These are phyloP conservation scores for Enoplosus armatus DNA, from an alignment of 2,797 vertebrate species.

Conservation along the genomic window DNA sequence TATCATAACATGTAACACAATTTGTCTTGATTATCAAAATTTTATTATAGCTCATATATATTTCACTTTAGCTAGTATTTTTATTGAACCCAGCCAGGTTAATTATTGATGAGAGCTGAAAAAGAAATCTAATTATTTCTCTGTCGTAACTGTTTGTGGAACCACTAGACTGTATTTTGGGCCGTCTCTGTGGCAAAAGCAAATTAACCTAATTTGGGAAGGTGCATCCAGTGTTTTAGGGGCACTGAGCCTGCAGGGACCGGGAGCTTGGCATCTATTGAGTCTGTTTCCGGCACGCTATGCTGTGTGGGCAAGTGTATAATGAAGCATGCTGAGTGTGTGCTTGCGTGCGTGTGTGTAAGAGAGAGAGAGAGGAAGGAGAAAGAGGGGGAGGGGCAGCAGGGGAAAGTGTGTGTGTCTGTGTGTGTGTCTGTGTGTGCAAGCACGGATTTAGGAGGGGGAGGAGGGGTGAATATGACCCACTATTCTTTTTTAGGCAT, in stretches of 20 bases:
- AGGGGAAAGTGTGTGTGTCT: conserved; percentile 45
- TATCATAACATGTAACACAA: background rate
- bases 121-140: conserved; percentile 39
- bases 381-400: conserved; percentile 34
- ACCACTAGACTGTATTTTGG: conserved; percentile 51
- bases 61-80: conserved; percentile 32
- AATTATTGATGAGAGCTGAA: conserved; percentile 29
- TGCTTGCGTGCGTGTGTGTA: conserved; percentile 70
- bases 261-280: conserved; percentile 77
- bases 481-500: conserved; percentile 73
- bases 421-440: conserved; percentile 29
- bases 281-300: conserved; percentile 84
- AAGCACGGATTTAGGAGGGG: conserved; percentile 56
- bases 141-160: conserved; percentile 38
- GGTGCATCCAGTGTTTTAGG: conserved; percentile 79
- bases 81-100: conserved; percentile 30
- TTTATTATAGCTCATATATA: conserved; percentile 14
- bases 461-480: conserved; percentile 62
- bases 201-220: conserved; percentile 80
- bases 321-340: conserved; percentile 78
- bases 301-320: conserved; percentile 82
- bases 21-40: background rate
- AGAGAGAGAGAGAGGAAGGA: conserved; percentile 23
- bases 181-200: conserved; percentile 56
- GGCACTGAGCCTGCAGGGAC: conserved; percentile 77